Conservation (phyloP, 2,113 vertebrate species). For the Sapajus apella region DNA sequence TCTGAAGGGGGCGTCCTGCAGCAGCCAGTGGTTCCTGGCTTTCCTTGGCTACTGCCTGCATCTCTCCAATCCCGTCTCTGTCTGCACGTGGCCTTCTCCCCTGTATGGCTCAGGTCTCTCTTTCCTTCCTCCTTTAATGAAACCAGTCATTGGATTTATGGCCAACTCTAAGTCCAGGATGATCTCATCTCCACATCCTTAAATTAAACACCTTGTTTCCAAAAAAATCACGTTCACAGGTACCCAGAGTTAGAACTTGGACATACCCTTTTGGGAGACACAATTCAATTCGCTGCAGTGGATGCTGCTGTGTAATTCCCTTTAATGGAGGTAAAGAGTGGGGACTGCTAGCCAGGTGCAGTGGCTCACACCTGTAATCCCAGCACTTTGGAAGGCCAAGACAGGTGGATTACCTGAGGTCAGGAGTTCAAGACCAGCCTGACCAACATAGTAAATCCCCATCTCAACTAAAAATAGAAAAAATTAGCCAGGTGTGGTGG, state of each 20-base stretch:
- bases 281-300: neutral
- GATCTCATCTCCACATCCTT: neutral
- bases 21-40: fast-evolving
- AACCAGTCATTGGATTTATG: neutral
- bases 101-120: neutral
- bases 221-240: neutral
- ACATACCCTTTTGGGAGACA: neutral
- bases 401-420: too few relatives aligned
- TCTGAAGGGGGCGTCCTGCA: neutral
- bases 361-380: too few relatives aligned
- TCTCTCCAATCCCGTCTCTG: neutral
- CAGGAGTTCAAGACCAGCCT: too few relatives aligned
- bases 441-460: too few relatives aligned
- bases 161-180: neutral
- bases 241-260: neutral
- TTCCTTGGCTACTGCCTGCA: neutral
- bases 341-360: too few relatives aligned
- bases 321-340: neutral
- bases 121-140: neutral
- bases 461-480: too few relatives aligned
- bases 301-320: neutral
- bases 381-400: too few relatives aligned
- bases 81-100: neutral
- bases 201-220: neutral
- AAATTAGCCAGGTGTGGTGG: too few relatives aligned